phyloP scores from a whole-genome alignment of 1,140 invertebrate species.

The Heliconius melpomene region DNA sequence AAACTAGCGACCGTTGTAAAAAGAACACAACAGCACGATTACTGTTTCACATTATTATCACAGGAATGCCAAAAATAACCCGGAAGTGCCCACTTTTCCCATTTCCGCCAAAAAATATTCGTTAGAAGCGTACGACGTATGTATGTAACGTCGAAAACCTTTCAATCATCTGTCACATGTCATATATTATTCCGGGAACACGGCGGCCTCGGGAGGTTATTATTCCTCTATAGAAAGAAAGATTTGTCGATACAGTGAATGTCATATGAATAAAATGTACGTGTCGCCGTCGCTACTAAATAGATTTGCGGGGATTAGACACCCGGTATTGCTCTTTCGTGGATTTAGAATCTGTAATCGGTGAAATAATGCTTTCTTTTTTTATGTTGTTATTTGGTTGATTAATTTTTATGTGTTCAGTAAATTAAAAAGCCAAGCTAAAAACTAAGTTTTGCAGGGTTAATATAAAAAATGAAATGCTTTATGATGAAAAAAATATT shows the following conservation, averaged over 20 bases:
- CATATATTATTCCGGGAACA: slow-evolving; percentile 14
- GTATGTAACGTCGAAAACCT: slow-evolving; percentile 6
- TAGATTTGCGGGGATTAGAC: slow-evolving; percentile 29
- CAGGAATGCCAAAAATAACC: too few relatives aligned
- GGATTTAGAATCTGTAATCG: background rate
- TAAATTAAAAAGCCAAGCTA: too few relatives aligned
- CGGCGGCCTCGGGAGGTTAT: slow-evolving; percentile 14
- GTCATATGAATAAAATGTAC: slow-evolving; percentile 18
- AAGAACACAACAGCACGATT: too few relatives aligned
- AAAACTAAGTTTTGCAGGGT: too few relatives aligned
- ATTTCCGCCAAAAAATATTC: background rate
- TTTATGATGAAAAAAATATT: too few relatives aligned
- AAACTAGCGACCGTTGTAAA: too few relatives aligned
- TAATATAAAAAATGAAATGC: too few relatives aligned
- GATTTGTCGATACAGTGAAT: slow-evolving; percentile 25
- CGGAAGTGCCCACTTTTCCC: background rate
- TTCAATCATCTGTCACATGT: slow-evolving; percentile 7
- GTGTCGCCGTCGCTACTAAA: slow-evolving; percentile 29
- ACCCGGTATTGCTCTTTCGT: slow-evolving; percentile 21
- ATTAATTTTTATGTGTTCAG: background rate
- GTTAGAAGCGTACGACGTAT: background rate
- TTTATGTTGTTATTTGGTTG: background rate
- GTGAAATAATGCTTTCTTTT: background rate
- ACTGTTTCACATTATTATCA: too few relatives aligned
- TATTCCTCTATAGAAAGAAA: slow-evolving; percentile 12